Evolutionary conservation across 2,113 vertebrate genomes (phyloP), one percentile per base, ranked within the genome.

Genomic region (Melanocharis versteri): DNA sequence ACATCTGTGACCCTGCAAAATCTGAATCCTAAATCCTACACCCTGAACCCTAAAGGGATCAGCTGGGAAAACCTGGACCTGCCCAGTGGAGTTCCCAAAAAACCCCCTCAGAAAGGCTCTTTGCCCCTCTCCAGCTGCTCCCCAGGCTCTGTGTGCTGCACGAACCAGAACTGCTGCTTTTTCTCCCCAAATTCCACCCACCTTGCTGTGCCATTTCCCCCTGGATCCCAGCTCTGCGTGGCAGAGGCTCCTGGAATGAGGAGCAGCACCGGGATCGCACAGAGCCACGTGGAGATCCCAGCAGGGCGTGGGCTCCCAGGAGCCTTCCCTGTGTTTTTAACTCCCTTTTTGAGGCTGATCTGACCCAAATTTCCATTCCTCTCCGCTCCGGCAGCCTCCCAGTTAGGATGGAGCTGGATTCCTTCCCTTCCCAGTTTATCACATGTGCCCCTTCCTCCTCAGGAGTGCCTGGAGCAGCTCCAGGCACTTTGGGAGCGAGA

Each of bases 391-490:
- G 15, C n/a, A 17, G 40, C 51, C 37, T 57, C 13, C 51, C 71
- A 7, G 64, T 6, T 0, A 0, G 42, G 78, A 16, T 12, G 66
- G 35, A 87, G 73, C 50, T 5, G 48, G 33, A 42, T 75, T 9
- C 6, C 47, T 78, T 68, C 68, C 37, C 22, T 54, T 53, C 39
- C 66, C 45, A 1, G 2, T 60, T 89, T 48, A 33, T 94, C 91
- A 23, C 87, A 68, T 44, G 1, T 70, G 75, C 72, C 69, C 56
- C 13, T 39, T 75, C 62, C 78, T 71, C 44, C 82, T 42, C 19
- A 10, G 87, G 56, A 79, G 54, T 3, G 30, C 23, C 78, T 93
- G 93, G 96, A 89, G 81, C 60, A 19, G 20, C 84, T 96, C 93
- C 84, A 85, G 45, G 79, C 15, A 1, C 3, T 54, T 80, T 88